These are phyloP conservation scores for Mionectes olivaceus DNA, from an alignment of 2,797 vertebrate genomes.

Conservation along the genomic window DNA sequence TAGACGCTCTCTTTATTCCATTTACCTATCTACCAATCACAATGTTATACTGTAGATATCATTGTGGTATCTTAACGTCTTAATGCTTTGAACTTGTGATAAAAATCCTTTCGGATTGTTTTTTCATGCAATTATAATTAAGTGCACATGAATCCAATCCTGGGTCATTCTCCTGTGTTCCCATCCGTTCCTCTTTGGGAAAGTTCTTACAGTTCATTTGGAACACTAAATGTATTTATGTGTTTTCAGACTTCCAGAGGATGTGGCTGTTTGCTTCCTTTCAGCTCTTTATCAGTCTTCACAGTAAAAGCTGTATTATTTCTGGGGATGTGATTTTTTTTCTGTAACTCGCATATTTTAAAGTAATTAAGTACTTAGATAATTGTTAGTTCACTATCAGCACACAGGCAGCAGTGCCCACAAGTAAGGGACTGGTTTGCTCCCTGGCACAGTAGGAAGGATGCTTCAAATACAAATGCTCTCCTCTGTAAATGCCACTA, in stretches of 20 bases:
- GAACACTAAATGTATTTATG: background rate
- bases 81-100: constrained; percentile 49
- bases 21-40: constrained; percentile 58
- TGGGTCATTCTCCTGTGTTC: background rate
- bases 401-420: background rate
- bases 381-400: background rate
- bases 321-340: background rate
- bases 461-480: background rate
- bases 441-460: background rate
- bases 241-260: background rate
- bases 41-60: constrained; percentile 62
- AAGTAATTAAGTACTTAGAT: background rate
- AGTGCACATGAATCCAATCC: constrained; percentile 7
- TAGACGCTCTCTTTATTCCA: constrained; percentile 46
- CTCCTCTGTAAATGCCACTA: background rate
- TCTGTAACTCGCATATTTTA: background rate
- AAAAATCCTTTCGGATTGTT: constrained; percentile 48
- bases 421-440: background rate
- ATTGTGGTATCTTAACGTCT: constrained; percentile 44
- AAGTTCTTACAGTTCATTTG: background rate
- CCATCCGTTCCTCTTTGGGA: background rate
- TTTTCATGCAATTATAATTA: constrained; percentile 39
- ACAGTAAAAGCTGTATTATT: background rate
- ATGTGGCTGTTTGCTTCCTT: background rate
- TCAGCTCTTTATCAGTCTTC: background rate